Base-by-base conservation (phyloP, 2,797 vertebrate species). In the Takifugu rubripes region DNA sequence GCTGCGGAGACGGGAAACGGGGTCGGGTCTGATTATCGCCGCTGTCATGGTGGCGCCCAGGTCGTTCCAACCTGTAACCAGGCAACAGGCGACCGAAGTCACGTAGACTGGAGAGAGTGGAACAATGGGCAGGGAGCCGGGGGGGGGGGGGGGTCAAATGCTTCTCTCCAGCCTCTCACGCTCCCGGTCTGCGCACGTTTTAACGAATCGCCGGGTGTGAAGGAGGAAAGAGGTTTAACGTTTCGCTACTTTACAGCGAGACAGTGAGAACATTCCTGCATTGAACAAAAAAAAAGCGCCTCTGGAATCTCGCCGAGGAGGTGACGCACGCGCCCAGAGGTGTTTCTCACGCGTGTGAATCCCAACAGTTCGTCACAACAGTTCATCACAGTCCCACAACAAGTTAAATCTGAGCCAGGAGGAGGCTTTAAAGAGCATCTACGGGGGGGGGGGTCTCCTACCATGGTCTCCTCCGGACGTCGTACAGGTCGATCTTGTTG, bases 401-500 rank as follows among this genome's bases (percentile, higher is more conserved):
- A 77, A 55, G 68, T 75, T 64, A 45, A 50, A 71, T 66, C 59
- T 65, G 55, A 29, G 50, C 56, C 1, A 15, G 14, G 43, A n/a
- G n/a, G 12, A 8, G n/a, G 3, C 4, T 17, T 5, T 7, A 44
- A 45, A 45, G 14, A 14, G n/a, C 12, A 44, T 5, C 42, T 44
- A 14, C 42, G 6, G 16, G 16, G 44, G 16, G 70, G 61, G 6
- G 31, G 31, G 31, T 33, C 31, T 33, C 72, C 96, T 95, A 99
- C 97, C 97, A 99, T 24, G 97, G 97, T 77, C 97, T 93, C 68
- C 97, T 90, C 84, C 97, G 95, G 59, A 99, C 96, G 0, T 99
- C 97, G 0, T 98, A 99, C 74, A 99, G 92, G 89, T 99, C 97
- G 6, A 99, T 98, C 92, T 98, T 98, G 81, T 98, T 96, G 75